A percentile compares a stretch with the other conserved stretches of the same genome.
Conservation (phyloP, 1,140 invertebrate genomes). For the Epicauta chinensis region DNA sequence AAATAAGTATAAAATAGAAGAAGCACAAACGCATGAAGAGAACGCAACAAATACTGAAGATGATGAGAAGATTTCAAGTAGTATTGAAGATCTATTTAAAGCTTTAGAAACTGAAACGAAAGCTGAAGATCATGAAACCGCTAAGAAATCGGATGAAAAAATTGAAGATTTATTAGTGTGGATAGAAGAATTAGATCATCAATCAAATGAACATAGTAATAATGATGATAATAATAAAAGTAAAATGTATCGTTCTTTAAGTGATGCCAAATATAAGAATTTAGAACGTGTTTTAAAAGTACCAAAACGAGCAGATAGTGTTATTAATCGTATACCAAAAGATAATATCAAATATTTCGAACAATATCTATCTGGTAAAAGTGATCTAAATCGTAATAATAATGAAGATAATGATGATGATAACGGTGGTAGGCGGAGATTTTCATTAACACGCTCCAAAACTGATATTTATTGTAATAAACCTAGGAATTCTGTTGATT, state of each 20-base stretch:
- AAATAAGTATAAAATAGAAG: slow-evolving; percentile 17
- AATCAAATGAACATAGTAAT: slow-evolving; percentile 21
- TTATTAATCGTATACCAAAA: slow-evolving; percentile 37
- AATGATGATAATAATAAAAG: slow-evolving; percentile 3
- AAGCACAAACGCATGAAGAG: slow-evolving; percentile 4
- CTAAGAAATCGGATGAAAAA: slow-evolving; percentile 33
- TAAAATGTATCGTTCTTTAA: slow-evolving; percentile 33
- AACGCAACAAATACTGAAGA: slow-evolving; percentile 10
- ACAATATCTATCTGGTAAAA: slow-evolving; percentile 33
- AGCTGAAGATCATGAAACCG: slow-evolving; percentile 21
- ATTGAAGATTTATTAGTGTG: slow-evolving; percentile 38
- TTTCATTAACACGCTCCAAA: slow-evolving; percentile 34
- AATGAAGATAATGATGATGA: slow-evolving; percentile 12
- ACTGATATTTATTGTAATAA: slow-evolving; percentile 35
- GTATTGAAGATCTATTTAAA: slow-evolving; percentile 41
- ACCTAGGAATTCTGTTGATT: slow-evolving; percentile 35
- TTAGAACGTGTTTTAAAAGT: slow-evolving; percentile 35
- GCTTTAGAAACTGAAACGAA: slow-evolving; percentile 36
- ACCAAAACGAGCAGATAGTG: slow-evolving; percentile 23
- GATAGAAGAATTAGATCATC: slow-evolving; percentile 40
- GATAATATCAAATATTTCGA: slow-evolving; percentile 40
- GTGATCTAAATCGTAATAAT: slow-evolving; percentile 1
- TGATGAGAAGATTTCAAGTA: slow-evolving; percentile 31
- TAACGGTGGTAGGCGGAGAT: slow-evolving; percentile 7
- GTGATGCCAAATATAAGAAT: slow-evolving; percentile 39